Evolutionary conservation across 2,113 vertebrate species (phyloP), one percentile per base, ranked within the genome.

Genomic region (Cololabis saira): DNA sequence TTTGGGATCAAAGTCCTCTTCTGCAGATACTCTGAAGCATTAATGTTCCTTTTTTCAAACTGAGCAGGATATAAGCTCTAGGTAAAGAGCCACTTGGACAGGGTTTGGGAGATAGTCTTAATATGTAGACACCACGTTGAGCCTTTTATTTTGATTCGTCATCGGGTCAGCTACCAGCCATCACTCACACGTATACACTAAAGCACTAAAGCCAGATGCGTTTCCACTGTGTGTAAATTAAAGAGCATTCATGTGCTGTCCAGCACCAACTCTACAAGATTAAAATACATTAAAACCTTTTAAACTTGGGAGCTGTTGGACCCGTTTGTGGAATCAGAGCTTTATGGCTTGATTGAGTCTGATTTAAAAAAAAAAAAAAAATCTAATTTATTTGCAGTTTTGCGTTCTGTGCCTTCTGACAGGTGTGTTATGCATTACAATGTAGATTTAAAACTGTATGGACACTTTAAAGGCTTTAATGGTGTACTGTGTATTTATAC

Each of bases 81-180:
- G 37, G 17, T n/a, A 3, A 57, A 40, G 58, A 61, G 54, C 24
- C 13, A 30, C 45, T 14, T 11, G 15, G 24, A n/a, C 43, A 11
- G 40, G 41, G 19, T 67, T 42, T n/a, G 33, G 21, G n/a, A 76
- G 21, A 53, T 71, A 59, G 76, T 74, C 66, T 74, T 76, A 71
- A 70, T 21, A 43, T 19, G 17, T 24, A 13, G 64, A 71, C 9
- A 13, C 53, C 9, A 13, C 53, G 56, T 48, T 62, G 67, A 73
- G 72, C 81, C 76, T 71, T 73, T 47, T 27, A 51, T 19, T 62
- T 44, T 13, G 56, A 48, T 30, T 51, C 41, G 6, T 4, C 55
- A 40, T 53, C 72, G 69, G 33, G 33, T 37, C 6, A 1, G 33
- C 33, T 37, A 11, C 33, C 33, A 37, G 33, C 33, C 33, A 11